These are phyloP conservation scores for Mungos mungo DNA, from an alignment of 2,113 vertebrate species.

Conservation along the genomic window DNA sequence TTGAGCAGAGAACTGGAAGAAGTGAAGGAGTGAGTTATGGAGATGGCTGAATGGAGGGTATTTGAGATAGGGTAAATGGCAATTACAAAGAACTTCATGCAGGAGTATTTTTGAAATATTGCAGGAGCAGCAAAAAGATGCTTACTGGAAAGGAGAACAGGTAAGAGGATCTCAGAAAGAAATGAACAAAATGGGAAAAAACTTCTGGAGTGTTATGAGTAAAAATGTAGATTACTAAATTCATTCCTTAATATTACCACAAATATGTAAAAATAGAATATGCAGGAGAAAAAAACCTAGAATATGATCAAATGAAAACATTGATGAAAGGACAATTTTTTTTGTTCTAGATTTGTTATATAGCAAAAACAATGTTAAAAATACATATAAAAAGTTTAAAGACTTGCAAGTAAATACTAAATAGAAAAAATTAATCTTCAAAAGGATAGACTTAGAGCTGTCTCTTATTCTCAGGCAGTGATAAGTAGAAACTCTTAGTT, in stretches of 20 bases:
- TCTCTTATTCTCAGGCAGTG: slow-evolving; percentile 1
- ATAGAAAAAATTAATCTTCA: slow-evolving; percentile 16
- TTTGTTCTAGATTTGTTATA: slow-evolving; percentile 9
- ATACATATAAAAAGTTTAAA: neutral
- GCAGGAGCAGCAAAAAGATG: neutral
- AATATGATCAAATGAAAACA: slow-evolving; percentile 3
- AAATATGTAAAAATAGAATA: slow-evolving; percentile 28
- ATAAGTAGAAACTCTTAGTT: neutral
- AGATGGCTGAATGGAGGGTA: neutral
- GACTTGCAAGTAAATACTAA: neutral
- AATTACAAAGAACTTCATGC: neutral
- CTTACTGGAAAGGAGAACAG: neutral
- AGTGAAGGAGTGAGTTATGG: neutral
- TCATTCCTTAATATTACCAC: neutral
- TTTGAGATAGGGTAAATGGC: neutral
- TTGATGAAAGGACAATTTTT: neutral
- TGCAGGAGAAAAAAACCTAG: neutral
- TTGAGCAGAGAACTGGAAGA: neutral
- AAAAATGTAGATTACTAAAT: slow-evolving; percentile 11
- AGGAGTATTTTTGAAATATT: slow-evolving; percentile 10
- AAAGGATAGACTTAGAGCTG: neutral
- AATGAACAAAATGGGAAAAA: slow-evolving; percentile 20
- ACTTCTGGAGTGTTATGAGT: neutral
- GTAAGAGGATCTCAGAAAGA: neutral
- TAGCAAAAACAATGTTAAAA: slow-evolving; percentile 26